Percentiles rank a stretch among this genome's conserved stretches.
These are phyloP conservation scores for Plutomurus gul DNA, from an alignment of 1,140 invertebrate genomes.

Conservation along the genomic window DNA sequence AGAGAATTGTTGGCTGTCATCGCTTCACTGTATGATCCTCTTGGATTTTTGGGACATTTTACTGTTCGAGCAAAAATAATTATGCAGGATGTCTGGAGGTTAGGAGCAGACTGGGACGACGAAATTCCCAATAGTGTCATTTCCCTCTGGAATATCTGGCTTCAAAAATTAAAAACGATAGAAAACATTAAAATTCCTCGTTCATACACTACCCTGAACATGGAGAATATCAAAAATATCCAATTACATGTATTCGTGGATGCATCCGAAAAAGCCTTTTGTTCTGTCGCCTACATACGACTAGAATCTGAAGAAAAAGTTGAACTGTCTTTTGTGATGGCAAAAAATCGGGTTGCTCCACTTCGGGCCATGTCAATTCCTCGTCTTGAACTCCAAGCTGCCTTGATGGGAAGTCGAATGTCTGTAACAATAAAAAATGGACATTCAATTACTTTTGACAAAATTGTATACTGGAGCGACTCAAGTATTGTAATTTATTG, in stretches of 20 bases:
- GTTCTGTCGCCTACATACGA: slow-evolving; percentile 8
- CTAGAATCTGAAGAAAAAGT: slow-evolving; percentile 19
- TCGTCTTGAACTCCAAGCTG: slow-evolving; percentile 58
- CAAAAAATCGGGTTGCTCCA: slow-evolving; percentile 56
- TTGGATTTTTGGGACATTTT: slow-evolving; percentile 35
- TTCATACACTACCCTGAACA: neutral
- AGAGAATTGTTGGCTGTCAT: slow-evolving; percentile 18
- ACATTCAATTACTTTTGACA: slow-evolving; percentile 2
- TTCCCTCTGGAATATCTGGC: slow-evolving; percentile 30
- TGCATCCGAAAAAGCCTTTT: neutral
- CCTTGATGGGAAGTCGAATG: slow-evolving; percentile 56
- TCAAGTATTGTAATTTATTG: slow-evolving; percentile 43
- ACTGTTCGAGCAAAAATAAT: slow-evolving; percentile 40
- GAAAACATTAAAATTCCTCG: neutral
- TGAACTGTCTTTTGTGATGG: slow-evolving; percentile 51
- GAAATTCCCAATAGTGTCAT: neutral
- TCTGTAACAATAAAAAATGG: slow-evolving; percentile 23
- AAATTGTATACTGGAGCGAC: slow-evolving; percentile 41
- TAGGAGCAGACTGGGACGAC: slow-evolving; percentile 45
- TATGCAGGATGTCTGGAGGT: slow-evolving; percentile 46
- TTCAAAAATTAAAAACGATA: neutral
- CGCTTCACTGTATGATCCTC: slow-evolving; percentile 42
- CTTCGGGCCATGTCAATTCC: slow-evolving; percentile 57
- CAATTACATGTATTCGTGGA: slow-evolving; percentile 40
- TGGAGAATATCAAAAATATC: neutral